These are phyloP conservation scores for Heteropelma amictum DNA, from an alignment of 2,888 invertebrate genomes.

Conservation along the genomic window DNA sequence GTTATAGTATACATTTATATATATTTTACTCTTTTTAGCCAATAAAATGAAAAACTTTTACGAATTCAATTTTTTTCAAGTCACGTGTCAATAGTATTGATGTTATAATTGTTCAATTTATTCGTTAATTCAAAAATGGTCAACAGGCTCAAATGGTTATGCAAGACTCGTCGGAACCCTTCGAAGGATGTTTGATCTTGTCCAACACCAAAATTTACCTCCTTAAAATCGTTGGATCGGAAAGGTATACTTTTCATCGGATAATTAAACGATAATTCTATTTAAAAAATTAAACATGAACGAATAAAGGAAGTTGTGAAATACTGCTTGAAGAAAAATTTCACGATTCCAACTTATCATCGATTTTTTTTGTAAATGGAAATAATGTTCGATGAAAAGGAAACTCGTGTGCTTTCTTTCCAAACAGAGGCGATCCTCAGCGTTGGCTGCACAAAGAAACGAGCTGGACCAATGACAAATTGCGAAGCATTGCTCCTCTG, in stretches of 20 bases:
- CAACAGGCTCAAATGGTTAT: slow-evolving; percentile 76
- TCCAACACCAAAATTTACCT: slow-evolving; percentile 80
- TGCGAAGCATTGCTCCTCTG: slow-evolving; percentile 78
- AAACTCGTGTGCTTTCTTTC: background rate
- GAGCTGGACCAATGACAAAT: slow-evolving; percentile 78
- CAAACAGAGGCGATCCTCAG: slow-evolving; percentile 78
- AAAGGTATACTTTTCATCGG: slow-evolving; percentile 72
- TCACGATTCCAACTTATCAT: too few species aligned
- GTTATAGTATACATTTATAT: too few species aligned
- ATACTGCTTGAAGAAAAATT: slow-evolving; percentile 6
- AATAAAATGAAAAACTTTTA: background rate
- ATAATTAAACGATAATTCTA: too few species aligned
- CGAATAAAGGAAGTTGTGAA: too few species aligned
- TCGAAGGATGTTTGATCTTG: slow-evolving; percentile 79
- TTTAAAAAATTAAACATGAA: too few species aligned
- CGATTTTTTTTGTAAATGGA: too few species aligned
- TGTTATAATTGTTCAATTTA: too few species aligned
- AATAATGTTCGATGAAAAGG: too few species aligned
- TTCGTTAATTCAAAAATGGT: background rate
- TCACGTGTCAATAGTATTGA: too few species aligned
- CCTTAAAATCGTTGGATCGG: slow-evolving; percentile 78
- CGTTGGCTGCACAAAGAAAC: slow-evolving; percentile 79
- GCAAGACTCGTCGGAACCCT: slow-evolving; percentile 71
- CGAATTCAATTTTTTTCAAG: background rate
- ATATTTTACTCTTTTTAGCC: background rate